Conservation (phyloP, 2,113 vertebrate genomes). For the Tetrax tetrax region DNA sequence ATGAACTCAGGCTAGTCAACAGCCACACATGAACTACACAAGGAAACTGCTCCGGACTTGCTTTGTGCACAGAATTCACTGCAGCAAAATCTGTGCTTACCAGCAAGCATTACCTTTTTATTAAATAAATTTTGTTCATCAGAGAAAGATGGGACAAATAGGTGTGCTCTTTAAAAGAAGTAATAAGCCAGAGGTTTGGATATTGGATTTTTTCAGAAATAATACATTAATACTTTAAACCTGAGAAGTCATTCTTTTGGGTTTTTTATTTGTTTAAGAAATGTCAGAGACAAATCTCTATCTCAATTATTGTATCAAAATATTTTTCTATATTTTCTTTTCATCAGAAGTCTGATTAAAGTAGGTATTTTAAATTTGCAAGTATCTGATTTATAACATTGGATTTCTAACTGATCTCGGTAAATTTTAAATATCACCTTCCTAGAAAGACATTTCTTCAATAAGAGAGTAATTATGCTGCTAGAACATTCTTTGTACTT, state of each 20-base stretch:
- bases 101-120: not conserved
- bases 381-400: not conserved
- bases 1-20: not conserved
- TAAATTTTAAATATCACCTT: not conserved
- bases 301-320: not conserved
- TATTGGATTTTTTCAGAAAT: not conserved
- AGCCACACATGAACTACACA: not conserved
- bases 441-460: not conserved
- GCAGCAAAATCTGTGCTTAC: not conserved
- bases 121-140: not conserved
- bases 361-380: not conserved
- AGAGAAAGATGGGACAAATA: not conserved
- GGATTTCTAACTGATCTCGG: not conserved
- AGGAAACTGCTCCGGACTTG: not conserved
- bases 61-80: not conserved
- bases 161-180: not conserved
- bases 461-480: not conserved
- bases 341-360: not conserved
- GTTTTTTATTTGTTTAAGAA: not conserved
- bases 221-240: not conserved
- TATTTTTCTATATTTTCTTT: not conserved
- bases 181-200: not conserved
- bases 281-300: not conserved
- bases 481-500: not conserved
- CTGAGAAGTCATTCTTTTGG: not conserved